Percentiles rank a stretch among this genome's conserved stretches.
Evolutionary conservation across 1,140 invertebrate species (phyloP).

Genomic region (Fopius arisanus): DNA sequence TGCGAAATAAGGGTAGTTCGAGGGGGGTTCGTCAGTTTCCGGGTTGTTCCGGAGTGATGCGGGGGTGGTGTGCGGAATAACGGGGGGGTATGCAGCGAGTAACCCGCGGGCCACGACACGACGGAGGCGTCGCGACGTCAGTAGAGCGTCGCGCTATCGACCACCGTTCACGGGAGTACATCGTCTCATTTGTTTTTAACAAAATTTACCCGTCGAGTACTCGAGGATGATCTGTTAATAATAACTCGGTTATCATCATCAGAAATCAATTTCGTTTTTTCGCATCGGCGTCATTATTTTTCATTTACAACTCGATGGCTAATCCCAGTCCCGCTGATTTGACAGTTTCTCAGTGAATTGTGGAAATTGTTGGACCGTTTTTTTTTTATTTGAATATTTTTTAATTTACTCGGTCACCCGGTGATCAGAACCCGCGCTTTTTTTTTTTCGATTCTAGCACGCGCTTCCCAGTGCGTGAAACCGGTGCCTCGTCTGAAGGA

Average conservation of each 20-base stretch:
- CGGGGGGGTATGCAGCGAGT: constrained; percentile 30
- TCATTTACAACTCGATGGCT: too few relatives aligned
- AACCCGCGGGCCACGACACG: constrained; percentile 53
- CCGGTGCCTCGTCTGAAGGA: constrained; percentile 29
- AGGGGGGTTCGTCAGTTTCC: constrained; percentile 58
- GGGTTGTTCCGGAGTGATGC: constrained; percentile 54
- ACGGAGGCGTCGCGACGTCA: constrained; percentile 61
- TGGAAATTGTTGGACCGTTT: background rate
- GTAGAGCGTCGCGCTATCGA: constrained; percentile 62
- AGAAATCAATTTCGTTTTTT: too few relatives aligned
- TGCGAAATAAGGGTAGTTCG: constrained; percentile 53
- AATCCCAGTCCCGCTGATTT: too few relatives aligned
- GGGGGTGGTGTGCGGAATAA: constrained; percentile 23
- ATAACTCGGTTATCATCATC: background rate
- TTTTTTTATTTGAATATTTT: background rate
- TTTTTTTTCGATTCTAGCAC: constrained; percentile 7
- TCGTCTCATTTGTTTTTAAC: constrained; percentile 22
- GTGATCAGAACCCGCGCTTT: constrained; percentile 23
- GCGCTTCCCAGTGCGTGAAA: constrained; percentile 24
- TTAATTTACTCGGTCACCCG: background rate
- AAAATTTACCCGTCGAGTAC: background rate
- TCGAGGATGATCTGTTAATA: too few relatives aligned
- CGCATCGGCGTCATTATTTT: too few relatives aligned
- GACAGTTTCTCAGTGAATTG: too few relatives aligned
- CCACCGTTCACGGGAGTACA: constrained; percentile 50